These are phyloP conservation scores for Pseudomyrmex concolor DNA, from an alignment of 1,140 invertebrate species.

Conservation along the genomic window DNA sequence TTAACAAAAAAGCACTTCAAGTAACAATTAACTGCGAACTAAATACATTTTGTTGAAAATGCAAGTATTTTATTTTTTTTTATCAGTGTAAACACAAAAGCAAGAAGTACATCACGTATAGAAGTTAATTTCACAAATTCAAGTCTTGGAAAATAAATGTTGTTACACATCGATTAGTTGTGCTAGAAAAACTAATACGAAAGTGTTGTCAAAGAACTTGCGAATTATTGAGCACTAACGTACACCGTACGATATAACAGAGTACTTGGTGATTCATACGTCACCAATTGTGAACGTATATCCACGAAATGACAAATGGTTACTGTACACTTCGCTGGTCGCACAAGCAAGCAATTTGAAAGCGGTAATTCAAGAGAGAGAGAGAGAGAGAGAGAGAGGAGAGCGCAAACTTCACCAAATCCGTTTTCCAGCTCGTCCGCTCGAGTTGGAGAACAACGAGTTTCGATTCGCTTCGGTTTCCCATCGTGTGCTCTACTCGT, in stretches of 20 bases:
- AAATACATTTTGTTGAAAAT: no score
- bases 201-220: no score
- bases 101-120: no score
- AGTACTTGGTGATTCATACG: not conserved
- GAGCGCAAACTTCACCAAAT: constrained; percentile 37
- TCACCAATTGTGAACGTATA: constrained; percentile 12
- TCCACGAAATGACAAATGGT: constrained; percentile 41
- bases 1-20: no score
- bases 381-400: not conserved
- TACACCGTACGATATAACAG: not conserved
- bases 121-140: no score
- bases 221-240: no score
- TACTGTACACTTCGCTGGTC: constrained; percentile 34
- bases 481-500: not conserved
- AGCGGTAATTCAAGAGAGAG: constrained; percentile 1
- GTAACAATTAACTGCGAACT: no score
- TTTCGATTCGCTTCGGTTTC: constrained; percentile 13
- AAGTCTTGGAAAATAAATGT: no score
- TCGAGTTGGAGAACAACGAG: constrained; percentile 51
- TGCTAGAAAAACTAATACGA: no score
- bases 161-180: no score
- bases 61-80: no score
- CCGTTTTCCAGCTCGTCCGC: constrained; percentile 43
- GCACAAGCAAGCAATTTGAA: constrained; percentile 41
- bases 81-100: no score